Base-by-base conservation (phyloP, 1,140 invertebrate species). In the Drosophila nigromelanica region DNA sequence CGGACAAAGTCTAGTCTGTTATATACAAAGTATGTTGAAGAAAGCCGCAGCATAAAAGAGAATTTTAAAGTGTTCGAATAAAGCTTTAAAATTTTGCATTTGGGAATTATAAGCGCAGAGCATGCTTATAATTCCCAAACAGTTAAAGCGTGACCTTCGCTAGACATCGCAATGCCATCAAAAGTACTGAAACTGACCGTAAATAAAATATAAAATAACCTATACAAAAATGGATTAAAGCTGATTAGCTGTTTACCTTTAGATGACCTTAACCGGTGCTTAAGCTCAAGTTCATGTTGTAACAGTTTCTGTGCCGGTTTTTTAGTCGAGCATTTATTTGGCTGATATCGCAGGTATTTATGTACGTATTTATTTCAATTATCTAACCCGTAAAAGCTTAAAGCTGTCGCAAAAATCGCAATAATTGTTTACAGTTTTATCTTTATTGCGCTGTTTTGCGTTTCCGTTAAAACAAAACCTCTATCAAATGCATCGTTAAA, bases 351-450 rank as follows among this genome's bases (percentile, higher is more conserved):
- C 48, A 51, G 48, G 35, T 54, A 39, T 54, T 40, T 47, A 47
- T 24, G 43, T 47, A 11, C 7, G 6, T 21, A 24, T 47, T 11
- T 21, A 7, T 10, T 39, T 21, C 15, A 37, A 39, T 39, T 55
- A 35, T 55, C 52, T 55, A 55, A 35, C 24, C 15, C 52, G 11
- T 24, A 55, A 50, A 50, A 24, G n/a, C 11, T 24, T 4, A 45
- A 43, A 27, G 37, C 37, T n/a, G 10, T 59, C 15, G 33, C 59
- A 61, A 45, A 52, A 69, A 71, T 56, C 61, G 68, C 61, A 48
- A 27, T 50, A 39, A 24, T 63, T 70, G 51, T 55, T 43, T 71
- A 58, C 24, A 18, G 12, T 15, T 40, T 43, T 72, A 72, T 66
- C 52, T 72, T 58, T 58, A 66, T 59, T 18, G 39, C 27, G 21